Evolutionary conservation across 2,113 vertebrate species (phyloP).

Genomic region (Hippocampus mohnikei): DNA sequence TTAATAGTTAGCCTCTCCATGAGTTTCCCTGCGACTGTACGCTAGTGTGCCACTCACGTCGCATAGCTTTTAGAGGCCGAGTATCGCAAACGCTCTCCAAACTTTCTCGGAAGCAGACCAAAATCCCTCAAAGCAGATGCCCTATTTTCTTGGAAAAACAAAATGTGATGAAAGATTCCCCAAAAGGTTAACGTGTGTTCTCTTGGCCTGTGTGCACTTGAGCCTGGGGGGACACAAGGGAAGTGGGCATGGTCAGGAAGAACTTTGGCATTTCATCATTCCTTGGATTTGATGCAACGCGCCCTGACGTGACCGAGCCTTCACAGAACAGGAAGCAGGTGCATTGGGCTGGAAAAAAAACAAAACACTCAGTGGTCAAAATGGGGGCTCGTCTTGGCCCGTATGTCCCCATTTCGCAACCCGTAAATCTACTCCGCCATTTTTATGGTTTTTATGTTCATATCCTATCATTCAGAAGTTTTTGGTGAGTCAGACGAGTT

Average conservation of each 20-base stretch:
- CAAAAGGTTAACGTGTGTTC: constrained; percentile 62
- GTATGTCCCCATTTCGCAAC: neutral
- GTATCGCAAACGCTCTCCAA: neutral
- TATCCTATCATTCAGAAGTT: too few relatives aligned
- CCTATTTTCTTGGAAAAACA: constrained; percentile 54
- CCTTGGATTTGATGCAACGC: constrained; percentile 51
- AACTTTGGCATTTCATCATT: constrained; percentile 58
- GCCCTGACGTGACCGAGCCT: constrained; percentile 46
- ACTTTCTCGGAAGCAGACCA: constrained; percentile 22
- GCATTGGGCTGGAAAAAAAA: neutral
- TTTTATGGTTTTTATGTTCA: neutral
- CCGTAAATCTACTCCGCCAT: neutral
- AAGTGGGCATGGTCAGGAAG: constrained; percentile 50
- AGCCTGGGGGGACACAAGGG: constrained; percentile 45
- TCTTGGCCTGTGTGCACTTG: constrained; percentile 33
- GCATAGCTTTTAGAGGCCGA: constrained; percentile 30
- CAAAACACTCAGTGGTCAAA: neutral
- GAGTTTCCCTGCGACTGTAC: too few relatives aligned
- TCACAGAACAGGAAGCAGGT: constrained; percentile 37
- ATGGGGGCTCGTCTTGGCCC: neutral
- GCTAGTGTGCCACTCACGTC: too few relatives aligned
- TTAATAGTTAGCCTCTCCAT: too few relatives aligned
- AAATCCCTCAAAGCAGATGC: constrained; percentile 59
- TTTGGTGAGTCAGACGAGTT: too few relatives aligned
- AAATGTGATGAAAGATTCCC: constrained; percentile 12